Conservation (phyloP, 2,888 invertebrate species). For the Hydrotaea cyrtoneurina region DNA sequence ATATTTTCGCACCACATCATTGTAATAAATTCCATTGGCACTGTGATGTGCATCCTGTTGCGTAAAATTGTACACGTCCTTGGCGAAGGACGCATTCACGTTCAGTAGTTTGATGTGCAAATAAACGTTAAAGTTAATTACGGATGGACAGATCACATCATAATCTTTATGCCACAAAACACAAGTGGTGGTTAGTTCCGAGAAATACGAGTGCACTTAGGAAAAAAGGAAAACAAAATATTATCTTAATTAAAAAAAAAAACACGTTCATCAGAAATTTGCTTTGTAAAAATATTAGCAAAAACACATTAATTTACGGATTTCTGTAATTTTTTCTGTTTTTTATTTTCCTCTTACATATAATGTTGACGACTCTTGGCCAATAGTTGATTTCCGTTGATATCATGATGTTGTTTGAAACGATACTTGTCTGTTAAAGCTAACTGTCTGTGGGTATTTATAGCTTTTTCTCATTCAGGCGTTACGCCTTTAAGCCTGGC, state of each 20-base stretch:
- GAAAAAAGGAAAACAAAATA: not conserved
- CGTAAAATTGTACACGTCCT: conserved; percentile 64
- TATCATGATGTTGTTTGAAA: conserved; percentile 19
- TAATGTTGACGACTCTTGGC: conserved; percentile 64
- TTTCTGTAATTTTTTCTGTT: not conserved
- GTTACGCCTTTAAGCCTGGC: not conserved
- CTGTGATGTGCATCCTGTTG: conserved; percentile 40
- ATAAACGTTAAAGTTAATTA: conserved; percentile 45
- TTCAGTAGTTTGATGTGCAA: conserved; percentile 57
- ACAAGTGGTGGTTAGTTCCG: conserved; percentile 62
- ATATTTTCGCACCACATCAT: conserved; percentile 61
- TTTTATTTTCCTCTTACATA: conserved; percentile 55
- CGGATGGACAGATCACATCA: conserved; percentile 38
- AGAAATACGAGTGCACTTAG: conserved; percentile 67
- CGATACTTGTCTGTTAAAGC: not conserved
- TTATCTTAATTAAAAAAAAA: not conserved
- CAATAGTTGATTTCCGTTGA: conserved; percentile 52
- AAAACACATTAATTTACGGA: too few species aligned
- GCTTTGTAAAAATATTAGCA: too few species aligned
- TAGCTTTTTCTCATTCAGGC: not conserved
- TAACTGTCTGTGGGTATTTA: conserved; percentile 39
- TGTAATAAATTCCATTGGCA: conserved; percentile 39
- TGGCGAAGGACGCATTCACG: conserved; percentile 47
- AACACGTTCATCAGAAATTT: not conserved
- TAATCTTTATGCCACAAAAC: conserved; percentile 64